Evolutionary conservation across 2,888 invertebrate genomes (phyloP), one percentile per base, ranked within the genome.

Genomic region (Alloplasta piceator): DNA sequence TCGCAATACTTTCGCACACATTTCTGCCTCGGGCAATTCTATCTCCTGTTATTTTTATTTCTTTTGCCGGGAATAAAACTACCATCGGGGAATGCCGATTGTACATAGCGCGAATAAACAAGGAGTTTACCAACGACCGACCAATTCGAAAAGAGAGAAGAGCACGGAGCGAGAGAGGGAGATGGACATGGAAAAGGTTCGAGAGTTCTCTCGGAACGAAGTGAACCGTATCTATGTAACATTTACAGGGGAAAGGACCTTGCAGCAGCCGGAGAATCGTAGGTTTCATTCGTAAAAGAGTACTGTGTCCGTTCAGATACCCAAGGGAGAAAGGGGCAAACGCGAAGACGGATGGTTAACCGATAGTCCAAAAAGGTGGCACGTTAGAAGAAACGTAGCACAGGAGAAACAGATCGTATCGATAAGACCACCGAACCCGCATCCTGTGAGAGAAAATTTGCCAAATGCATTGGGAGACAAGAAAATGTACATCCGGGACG

Each of bases 331-430:
- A 67, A 74, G 43, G 5, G 39, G 58, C 12, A 77, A 70, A 64
- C 75, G 70, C 81, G 82, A 88, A 89, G 89, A 89, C 85, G 85
- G 84, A 89, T 88, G 87, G 87, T 85, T 88, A 87, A 86, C 87
- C 88, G 87, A 89, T 89, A 89, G 86, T 70, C 79, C 77, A 76
- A 83, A 83, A 76, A 71, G 84, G 74, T 82, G 61, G 58, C 52
- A 63, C 39, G 66, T 14, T 50, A 36, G n/a, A 39, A 43, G 43
- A 39, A 38, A 43, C 55, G 52, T 26, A 50, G 48, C 48, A 9
- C 48, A 60, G 64, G 52, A 58, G 16, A 63, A 71, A 70, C 52
- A 52, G 60, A 66, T 12, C 43, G 64, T 71, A 71, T 64, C 64
- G 66, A 41, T 66, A 60, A 66, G 60, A 50, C 58, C 14, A 46